Percentiles rank a stretch among this genome's conserved stretches.
phyloP scores from a whole-genome alignment of 2,888 invertebrate genomes.

The Lottia scabra region DNA sequence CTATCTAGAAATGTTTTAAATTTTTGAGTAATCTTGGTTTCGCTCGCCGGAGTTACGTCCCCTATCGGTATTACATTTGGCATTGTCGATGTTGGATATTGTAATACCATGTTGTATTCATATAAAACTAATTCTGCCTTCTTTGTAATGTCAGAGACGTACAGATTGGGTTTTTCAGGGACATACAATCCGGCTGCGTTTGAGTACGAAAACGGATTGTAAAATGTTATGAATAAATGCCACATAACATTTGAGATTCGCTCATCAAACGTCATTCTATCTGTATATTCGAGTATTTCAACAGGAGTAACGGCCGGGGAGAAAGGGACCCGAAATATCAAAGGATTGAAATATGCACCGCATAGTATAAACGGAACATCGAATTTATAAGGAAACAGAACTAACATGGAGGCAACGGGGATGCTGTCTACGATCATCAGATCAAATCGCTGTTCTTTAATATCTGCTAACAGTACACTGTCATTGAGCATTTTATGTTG shows the following conservation, averaged over 20 bases:
- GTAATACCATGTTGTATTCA: constrained; percentile 35
- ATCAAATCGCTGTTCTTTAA: constrained; percentile 21
- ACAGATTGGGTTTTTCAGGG: constrained; percentile 28
- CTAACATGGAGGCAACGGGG: constrained; percentile 6
- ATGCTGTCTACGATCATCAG: constrained; percentile 25
- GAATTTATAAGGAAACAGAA: constrained; percentile 23
- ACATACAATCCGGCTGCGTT: constrained; percentile 29
- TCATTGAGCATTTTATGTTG: not conserved
- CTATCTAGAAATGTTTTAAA: constrained; percentile 32
- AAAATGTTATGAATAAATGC: not conserved
- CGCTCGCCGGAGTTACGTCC: constrained; percentile 28
- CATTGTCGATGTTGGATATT: constrained; percentile 30
- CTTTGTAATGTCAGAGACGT: constrained; percentile 19
- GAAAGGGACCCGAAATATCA: not conserved
- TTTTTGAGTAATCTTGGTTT: constrained; percentile 29
- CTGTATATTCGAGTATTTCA: not conserved
- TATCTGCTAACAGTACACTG: not conserved
- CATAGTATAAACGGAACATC: constrained; percentile 25
- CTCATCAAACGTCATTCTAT: constrained; percentile 7
- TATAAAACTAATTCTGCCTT: constrained; percentile 34
- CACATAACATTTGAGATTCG: constrained; percentile 4
- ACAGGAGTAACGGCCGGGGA: constrained; percentile 8
- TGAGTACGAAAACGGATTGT: constrained; percentile 22
- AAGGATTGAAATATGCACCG: constrained; percentile 7
- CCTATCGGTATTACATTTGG: constrained; percentile 38